Base-by-base conservation (phyloP, 2,113 vertebrate genomes). In the Bagarius yarrelli region DNA sequence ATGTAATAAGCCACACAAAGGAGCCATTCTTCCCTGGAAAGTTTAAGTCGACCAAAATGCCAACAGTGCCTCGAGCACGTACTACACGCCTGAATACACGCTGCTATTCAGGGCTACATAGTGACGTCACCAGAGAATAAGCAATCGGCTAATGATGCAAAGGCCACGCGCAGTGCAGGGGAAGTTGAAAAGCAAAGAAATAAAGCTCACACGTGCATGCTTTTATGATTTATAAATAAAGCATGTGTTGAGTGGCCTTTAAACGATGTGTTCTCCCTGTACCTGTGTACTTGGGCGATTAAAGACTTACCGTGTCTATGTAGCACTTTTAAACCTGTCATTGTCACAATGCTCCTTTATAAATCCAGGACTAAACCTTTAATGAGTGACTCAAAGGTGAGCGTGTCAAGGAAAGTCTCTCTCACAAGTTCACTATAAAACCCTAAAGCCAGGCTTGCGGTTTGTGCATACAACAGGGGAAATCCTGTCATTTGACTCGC, bases 1-100 rank as follows among this genome's bases (percentile, higher is more conserved):
- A 80, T 76, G 50, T 64, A 77, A 80, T 55, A 56, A 78, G 32
- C 56, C 75, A 71, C 79, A 84, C 79, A 84, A 84, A 84, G 83
- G 67, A 71, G 50, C 63, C 83, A 75, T 81, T 84, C 60, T 84
- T 50, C 74, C 56, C 50, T 59, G 67, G 72, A 75, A 75, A 75
- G 53, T 75, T 75, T 75, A 75, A 75, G 72, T 57, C 72, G 21
- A 53, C 53, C 32, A 13, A 72, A 30, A 63, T 78, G 59, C 76
- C 76, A 78, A 18, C 60, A 64, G 76, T 36, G 72, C 57, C 59
- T 25, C 16, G 40, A 63, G 78, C 78, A 71, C 67, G 66, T 52
- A 30, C 69, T n/a, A 36, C 36, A 25, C 30, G n/a, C 16, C 53
- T 25, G 50, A 36, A 70, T 34, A 79, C 73, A 59, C 23, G 55